These are phyloP conservation scores for Conus ventricosus DNA, from an alignment of 1,140 invertebrate genomes.

Conservation along the genomic window DNA sequence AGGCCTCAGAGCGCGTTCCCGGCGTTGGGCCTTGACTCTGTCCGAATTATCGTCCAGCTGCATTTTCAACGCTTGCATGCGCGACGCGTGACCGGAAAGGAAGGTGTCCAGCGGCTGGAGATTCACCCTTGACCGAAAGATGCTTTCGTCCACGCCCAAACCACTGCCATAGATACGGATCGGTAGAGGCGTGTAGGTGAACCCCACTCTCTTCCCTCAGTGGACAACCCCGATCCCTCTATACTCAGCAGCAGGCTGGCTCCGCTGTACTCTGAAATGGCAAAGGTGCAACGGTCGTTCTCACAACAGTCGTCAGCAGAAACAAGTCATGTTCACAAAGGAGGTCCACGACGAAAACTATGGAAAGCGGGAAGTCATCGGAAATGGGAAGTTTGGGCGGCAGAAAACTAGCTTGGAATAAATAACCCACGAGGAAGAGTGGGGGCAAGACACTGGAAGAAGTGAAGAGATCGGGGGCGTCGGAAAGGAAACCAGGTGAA, in stretches of 20 bases:
- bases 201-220: slow-evolving; percentile 19
- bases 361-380: background rate
- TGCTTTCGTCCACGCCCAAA: background rate
- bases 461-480: background rate
- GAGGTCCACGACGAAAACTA: background rate
- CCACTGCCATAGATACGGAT: slow-evolving; percentile 8
- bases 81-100: background rate
- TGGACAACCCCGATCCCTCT: slow-evolving; percentile 6
- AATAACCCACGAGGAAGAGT: background rate
- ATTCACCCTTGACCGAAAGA: background rate
- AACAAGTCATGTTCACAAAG: background rate
- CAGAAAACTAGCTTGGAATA: background rate
- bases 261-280: slow-evolving; percentile 15
- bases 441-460: background rate
- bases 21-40: background rate
- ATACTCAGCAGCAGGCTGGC: slow-evolving; percentile 33
- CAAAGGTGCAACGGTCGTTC: background rate
- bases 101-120: slow-evolving; percentile 19
- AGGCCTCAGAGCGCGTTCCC: background rate
- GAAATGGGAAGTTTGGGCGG: background rate
- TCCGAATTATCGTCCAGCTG: background rate
- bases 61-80: slow-evolving; percentile 21
- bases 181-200: slow-evolving; percentile 19
- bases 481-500: background rate
- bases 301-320: background rate